phyloP scores from a whole-genome alignment of 2,797 vertebrate species.

The Cyclura pinguis region DNA sequence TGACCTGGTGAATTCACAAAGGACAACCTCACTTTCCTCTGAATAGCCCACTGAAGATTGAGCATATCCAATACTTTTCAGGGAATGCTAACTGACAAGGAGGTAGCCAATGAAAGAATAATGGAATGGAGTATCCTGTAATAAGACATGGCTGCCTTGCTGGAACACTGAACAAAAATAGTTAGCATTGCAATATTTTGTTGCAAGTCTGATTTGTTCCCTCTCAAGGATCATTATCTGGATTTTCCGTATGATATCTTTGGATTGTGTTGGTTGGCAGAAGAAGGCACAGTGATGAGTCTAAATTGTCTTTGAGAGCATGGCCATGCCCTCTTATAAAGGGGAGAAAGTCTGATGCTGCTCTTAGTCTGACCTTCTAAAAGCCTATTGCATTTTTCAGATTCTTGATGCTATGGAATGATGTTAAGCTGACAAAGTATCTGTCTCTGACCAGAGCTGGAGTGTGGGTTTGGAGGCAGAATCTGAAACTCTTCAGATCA shows the following conservation, averaged over 20 bases:
- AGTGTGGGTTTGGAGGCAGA: background rate
- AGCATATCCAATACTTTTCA: background rate
- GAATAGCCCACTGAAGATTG: background rate
- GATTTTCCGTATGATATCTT: background rate
- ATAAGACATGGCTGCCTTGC: background rate
- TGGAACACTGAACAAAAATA: background rate
- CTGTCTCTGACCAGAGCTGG: conserved; percentile 16
- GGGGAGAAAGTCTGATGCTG: conserved; percentile 12
- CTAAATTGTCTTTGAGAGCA: conserved; percentile 26
- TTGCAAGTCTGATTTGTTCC: background rate
- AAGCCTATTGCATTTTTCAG: conserved; percentile 43
- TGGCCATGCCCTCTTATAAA: background rate
- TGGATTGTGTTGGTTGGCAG: background rate
- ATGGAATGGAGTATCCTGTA: background rate
- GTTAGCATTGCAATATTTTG: background rate
- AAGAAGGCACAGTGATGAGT: conserved; percentile 14
- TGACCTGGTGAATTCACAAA: no score
- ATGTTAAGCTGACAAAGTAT: conserved; percentile 45
- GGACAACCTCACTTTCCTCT: no score
- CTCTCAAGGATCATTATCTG: background rate
- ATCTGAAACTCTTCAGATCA: conserved; percentile 1
- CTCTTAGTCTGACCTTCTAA: conserved; percentile 26
- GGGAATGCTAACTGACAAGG: background rate
- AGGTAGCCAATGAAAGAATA: background rate
- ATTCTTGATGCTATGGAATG: conserved; percentile 50